Percentiles rank a stretch among this genome's conserved stretches.
phyloP scores from a whole-genome alignment of 1,140 invertebrate genomes.

The Heterodera carotae region DNA sequence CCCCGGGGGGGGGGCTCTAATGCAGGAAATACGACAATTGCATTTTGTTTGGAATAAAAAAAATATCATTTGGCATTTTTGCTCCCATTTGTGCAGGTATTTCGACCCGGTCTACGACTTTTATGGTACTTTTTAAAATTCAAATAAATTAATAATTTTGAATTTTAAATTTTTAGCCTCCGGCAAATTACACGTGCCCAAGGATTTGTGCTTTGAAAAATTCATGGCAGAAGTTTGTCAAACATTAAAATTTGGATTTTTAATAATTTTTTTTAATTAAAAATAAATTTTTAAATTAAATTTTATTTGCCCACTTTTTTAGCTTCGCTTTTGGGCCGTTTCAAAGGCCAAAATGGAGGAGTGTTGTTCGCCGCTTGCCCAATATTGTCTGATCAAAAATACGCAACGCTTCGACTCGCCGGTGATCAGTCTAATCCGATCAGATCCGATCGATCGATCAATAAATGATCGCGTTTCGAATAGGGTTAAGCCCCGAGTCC shows the following conservation, averaged over 20 bases:
- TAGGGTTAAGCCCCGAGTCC: too few species aligned
- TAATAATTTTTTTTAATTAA: neutral
- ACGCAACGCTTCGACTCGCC: slow-evolving; percentile 13
- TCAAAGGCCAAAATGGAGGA: slow-evolving; percentile 64
- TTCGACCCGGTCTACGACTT: slow-evolving; percentile 66
- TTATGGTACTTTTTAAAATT: slow-evolving; percentile 38
- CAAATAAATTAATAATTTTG: neutral
- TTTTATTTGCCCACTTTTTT: slow-evolving; percentile 7
- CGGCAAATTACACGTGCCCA: slow-evolving; percentile 64
- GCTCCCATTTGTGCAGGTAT: slow-evolving; percentile 50
- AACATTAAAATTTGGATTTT: neutral
- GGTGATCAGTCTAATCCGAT: neutral
- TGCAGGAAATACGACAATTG: too few species aligned
- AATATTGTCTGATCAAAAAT: slow-evolving; percentile 55
- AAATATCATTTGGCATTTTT: too few species aligned
- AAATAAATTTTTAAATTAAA: slow-evolving; percentile 1
- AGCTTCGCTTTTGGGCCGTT: slow-evolving; percentile 63
- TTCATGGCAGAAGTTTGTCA: slow-evolving; percentile 59
- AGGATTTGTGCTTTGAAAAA: slow-evolving; percentile 65
- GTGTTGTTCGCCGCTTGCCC: slow-evolving; percentile 63
- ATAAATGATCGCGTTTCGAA: too few species aligned
- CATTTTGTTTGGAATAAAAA: too few species aligned
- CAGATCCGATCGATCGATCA: neutral
- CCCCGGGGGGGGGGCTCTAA: too few species aligned
- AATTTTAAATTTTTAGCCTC: slow-evolving; percentile 31